Evolutionary conservation across 2,888 invertebrate genomes (phyloP), one percentile per base, ranked within the genome.

Genomic region (Drosophila vallismaia): DNA sequence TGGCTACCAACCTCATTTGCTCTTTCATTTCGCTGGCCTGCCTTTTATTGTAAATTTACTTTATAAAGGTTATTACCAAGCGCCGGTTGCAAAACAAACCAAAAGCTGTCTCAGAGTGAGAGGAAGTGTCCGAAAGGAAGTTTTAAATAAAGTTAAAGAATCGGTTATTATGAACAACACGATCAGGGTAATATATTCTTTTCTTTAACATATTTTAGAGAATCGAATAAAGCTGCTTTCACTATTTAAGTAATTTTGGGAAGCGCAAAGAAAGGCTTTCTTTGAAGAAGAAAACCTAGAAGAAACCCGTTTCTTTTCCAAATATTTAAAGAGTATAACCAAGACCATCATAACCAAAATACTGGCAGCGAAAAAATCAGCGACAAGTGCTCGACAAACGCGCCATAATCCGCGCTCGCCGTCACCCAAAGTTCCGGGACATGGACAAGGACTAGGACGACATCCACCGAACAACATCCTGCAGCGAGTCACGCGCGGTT

Each of bases 31-130:
- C 51, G 72, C 19, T 48, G 64, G 57, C 63, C 73, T 51, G 72
- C 84, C 85, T 73, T 84, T 86, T 82, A 86, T 86, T 86, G 85
- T 86, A 84, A 84, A 82, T 86, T 86, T 82, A 84, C 82, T 82
- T 82, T 86, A 82, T 78, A 82, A 82, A 82, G 82, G 85, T 86
- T 84, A 86, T 82, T 82, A 82, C 76, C 84, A 63, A 66, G 56
- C 50, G 31, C 49, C 29, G 49, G 46, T 50, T 44, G 42, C 14
- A 51, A 19, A 54, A 44, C 31, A 60, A 28, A 54, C n/a, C 9
- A 19, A 19, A 5, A n/a, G 6, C 1, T 12, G 36, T n/a, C 36
- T n/a, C 2, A 3, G 44, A 3, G 6, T 12, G 19, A 28, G 12
- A 4, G 14, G n/a, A 48, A 24, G 8, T 6, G 24, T 8, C 19